A percentile compares a stretch with the other conserved stretches of the same genome.
Evolutionary conservation across 2,113 vertebrate genomes (phyloP).

Genomic region (Scomber japonicus): DNA sequence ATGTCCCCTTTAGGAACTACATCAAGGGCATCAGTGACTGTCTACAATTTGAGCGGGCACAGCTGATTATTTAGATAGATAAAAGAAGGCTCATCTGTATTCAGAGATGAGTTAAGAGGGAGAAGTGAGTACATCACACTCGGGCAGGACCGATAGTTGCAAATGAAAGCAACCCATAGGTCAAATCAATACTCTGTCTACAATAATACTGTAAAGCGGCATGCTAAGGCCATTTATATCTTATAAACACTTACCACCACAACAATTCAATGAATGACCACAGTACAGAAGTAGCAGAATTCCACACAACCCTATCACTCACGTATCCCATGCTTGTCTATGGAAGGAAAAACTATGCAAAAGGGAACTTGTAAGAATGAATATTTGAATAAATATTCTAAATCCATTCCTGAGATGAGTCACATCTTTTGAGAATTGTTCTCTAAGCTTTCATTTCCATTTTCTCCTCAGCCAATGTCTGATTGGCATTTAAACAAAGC

Average conservation of each 20-base stretch:
- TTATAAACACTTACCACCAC: slow-evolving; percentile 47
- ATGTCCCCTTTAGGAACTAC: slow-evolving; percentile 52
- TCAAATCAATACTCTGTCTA: slow-evolving; percentile 72
- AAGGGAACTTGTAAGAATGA: slow-evolving; percentile 22
- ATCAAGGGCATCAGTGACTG: slow-evolving; percentile 71
- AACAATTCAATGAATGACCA: slow-evolving; percentile 18
- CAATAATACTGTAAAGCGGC: slow-evolving; percentile 69
- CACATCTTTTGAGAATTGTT: slow-evolving; percentile 63
- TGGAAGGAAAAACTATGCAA: slow-evolving; percentile 23
- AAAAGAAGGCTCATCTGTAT: slow-evolving; percentile 76
- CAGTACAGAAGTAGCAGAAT: neutral
- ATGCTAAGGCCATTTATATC: slow-evolving; percentile 50
- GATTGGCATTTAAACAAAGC: slow-evolving; percentile 72
- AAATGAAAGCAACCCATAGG: slow-evolving; percentile 73
- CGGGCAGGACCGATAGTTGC: slow-evolving; percentile 51
- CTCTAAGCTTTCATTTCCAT: slow-evolving; percentile 56
- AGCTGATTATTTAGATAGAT: slow-evolving; percentile 69
- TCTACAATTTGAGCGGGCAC: slow-evolving; percentile 48
- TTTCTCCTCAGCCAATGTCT: slow-evolving; percentile 53
- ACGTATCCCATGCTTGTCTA: neutral
- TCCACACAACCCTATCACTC: neutral
- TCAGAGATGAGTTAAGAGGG: slow-evolving; percentile 51
- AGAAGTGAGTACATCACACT: slow-evolving; percentile 56
- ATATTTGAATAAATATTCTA: slow-evolving; percentile 54
- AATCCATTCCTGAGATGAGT: slow-evolving; percentile 50